Evolutionary conservation across 2,888 invertebrate genomes (phyloP).

Genomic region (Cosmia pyralina): DNA sequence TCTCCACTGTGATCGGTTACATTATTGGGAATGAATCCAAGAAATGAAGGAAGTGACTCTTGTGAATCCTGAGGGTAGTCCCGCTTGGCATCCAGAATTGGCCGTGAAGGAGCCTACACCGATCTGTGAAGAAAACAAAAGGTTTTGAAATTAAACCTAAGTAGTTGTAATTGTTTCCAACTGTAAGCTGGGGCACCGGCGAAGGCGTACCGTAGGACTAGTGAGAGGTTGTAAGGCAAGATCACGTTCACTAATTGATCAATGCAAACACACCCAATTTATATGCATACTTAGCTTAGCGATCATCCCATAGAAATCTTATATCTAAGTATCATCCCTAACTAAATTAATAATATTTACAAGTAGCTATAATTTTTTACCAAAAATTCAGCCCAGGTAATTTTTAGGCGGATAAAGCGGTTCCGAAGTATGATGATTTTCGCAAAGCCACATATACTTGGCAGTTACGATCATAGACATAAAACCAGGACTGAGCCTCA

Average conservation of each 20-base stretch:
- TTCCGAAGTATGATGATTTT: neutral
- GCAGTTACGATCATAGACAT: too few relatives aligned
- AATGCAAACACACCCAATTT: neutral
- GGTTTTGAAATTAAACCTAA: neutral
- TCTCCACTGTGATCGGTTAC: neutral
- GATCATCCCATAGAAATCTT: too few relatives aligned
- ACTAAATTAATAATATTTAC: neutral
- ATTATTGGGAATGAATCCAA: slow-evolving; percentile 75
- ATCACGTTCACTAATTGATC: neutral
- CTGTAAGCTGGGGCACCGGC: neutral
- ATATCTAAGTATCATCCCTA: too few relatives aligned
- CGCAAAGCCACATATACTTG: neutral
- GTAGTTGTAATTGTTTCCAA: neutral
- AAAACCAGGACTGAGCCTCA: too few relatives aligned
- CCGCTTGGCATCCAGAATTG: slow-evolving; percentile 73
- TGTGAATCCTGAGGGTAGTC: slow-evolving; percentile 77
- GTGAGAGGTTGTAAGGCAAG: neutral
- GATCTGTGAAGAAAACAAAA: slow-evolving; percentile 63
- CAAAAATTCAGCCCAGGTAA: neutral
- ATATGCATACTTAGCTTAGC: neutral
- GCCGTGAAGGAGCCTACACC: slow-evolving; percentile 77
- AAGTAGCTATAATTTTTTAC: neutral
- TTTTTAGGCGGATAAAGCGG: neutral
- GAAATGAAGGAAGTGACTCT: slow-evolving; percentile 74
- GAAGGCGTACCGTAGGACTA: neutral